Evolutionary conservation across 2,113 vertebrate genomes (phyloP).

Genomic region (Cyprinodon variegatus): DNA sequence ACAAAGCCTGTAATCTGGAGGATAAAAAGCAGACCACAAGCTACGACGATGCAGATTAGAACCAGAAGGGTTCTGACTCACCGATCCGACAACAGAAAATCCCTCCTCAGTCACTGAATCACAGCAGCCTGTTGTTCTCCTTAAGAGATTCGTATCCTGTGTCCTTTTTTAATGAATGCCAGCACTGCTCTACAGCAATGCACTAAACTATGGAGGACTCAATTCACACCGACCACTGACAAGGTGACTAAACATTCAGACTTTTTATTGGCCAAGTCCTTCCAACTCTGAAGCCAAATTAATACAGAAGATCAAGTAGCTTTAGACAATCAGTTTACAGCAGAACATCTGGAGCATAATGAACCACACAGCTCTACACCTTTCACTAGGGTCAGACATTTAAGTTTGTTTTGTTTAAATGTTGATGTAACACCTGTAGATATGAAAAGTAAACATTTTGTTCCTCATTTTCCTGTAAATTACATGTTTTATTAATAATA

Average conservation of each 20-base stretch:
- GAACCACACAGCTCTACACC: not conserved
- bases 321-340: not conserved
- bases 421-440: not conserved
- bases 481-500: conserved; percentile 10
- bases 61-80: conserved; percentile 55
- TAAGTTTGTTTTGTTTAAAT: not conserved
- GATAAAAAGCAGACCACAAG: conserved; percentile 24
- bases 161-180: not conserved
- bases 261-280: conserved; percentile 26
- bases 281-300: not conserved
- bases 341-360: too few species aligned
- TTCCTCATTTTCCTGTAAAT: conserved; percentile 22
- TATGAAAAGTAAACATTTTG: conserved; percentile 44
- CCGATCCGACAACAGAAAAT: conserved; percentile 35
- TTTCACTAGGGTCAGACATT: not conserved
- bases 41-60: conserved; percentile 28
- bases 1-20: not conserved
- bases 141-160: conserved; percentile 42
- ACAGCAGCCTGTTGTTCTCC: conserved; percentile 13
- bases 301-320: conserved; percentile 3
- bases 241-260: not conserved
- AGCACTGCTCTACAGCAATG: not conserved
- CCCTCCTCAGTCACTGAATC: conserved; percentile 2
- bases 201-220: not conserved
- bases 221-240: not conserved